Evolutionary conservation across 1,140 invertebrate genomes (phyloP).

Genomic region (Dolichoris vasculosae): DNA sequence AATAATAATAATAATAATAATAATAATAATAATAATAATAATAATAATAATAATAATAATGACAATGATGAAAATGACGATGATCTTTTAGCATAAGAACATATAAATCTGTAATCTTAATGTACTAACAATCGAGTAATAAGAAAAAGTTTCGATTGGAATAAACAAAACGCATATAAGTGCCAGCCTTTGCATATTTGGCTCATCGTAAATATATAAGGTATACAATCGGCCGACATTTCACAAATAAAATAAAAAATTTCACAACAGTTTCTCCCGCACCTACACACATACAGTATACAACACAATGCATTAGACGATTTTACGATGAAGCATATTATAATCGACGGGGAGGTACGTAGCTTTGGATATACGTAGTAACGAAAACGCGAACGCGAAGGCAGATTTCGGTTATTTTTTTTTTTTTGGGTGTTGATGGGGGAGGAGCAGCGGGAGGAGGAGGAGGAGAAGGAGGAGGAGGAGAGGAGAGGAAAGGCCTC

Average conservation of each 20-base stretch:
- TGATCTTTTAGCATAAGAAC: slow-evolving; percentile 21
- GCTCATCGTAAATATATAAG: slow-evolving; percentile 22
- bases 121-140: slow-evolving; percentile 19
- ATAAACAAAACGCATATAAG: slow-evolving; percentile 33
- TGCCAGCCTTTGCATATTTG: slow-evolving; percentile 31
- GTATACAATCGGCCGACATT: slow-evolving; percentile 41
- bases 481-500: background rate
- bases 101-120: slow-evolving; percentile 16
- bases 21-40: slow-evolving; percentile 33
- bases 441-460: background rate
- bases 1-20: slow-evolving; percentile 30
- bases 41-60: slow-evolving; percentile 30
- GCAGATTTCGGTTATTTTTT: slow-evolving; percentile 29
- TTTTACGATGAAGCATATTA: slow-evolving; percentile 38
- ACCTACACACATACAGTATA: slow-evolving; percentile 43
- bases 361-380: slow-evolving; percentile 50
- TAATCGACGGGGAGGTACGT: slow-evolving; percentile 46
- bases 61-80: slow-evolving; percentile 36
- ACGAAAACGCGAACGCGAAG: slow-evolving; percentile 34
- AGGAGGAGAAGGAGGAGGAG: background rate
- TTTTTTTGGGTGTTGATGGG: too few relatives aligned
- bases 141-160: slow-evolving; percentile 30
- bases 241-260: slow-evolving; percentile 42
- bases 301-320: slow-evolving; percentile 39
- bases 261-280: slow-evolving; percentile 49